Evolutionary conservation across 1,140 invertebrate species (phyloP).

Genomic region (Venturia canescens): DNA sequence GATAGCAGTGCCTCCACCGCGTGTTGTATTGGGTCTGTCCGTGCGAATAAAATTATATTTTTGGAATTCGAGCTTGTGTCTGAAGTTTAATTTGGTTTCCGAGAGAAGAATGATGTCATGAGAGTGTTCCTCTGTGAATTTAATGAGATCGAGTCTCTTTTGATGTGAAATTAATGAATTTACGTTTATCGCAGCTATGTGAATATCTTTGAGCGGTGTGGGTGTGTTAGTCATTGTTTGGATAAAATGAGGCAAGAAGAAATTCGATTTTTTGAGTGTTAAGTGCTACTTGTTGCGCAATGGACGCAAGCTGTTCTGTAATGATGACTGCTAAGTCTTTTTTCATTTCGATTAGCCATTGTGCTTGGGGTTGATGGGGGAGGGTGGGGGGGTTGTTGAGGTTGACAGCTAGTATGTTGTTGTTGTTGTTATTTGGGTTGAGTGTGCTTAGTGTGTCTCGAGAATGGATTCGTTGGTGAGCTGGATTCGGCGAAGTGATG

Average conservation of each 20-base stretch:
- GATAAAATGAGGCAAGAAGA: background rate
- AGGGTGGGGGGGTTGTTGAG: background rate
- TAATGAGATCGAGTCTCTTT: background rate
- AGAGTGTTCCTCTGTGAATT: background rate
- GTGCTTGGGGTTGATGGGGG: background rate
- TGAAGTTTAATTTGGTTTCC: constrained; percentile 17
- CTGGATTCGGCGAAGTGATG: no score
- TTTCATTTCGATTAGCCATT: background rate
- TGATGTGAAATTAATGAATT: background rate
- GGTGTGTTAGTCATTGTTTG: background rate
- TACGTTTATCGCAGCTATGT: constrained; percentile 25
- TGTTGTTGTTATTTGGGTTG: background rate
- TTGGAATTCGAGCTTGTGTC: background rate
- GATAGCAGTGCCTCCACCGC: constrained; percentile 28
- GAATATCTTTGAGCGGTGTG: background rate
- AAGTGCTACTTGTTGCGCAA: background rate
- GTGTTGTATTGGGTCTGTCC: background rate
- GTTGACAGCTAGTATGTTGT: background rate
- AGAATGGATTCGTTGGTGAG: no score
- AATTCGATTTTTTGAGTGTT: background rate
- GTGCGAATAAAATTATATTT: background rate
- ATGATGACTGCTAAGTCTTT: background rate
- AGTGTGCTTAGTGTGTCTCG: no score
- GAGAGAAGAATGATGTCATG: constrained; percentile 7
- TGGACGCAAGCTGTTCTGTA: background rate